These are phyloP conservation scores for Bryconaethiops microstoma DNA, from an alignment of 2,797 vertebrate species.

Conservation along the genomic window DNA sequence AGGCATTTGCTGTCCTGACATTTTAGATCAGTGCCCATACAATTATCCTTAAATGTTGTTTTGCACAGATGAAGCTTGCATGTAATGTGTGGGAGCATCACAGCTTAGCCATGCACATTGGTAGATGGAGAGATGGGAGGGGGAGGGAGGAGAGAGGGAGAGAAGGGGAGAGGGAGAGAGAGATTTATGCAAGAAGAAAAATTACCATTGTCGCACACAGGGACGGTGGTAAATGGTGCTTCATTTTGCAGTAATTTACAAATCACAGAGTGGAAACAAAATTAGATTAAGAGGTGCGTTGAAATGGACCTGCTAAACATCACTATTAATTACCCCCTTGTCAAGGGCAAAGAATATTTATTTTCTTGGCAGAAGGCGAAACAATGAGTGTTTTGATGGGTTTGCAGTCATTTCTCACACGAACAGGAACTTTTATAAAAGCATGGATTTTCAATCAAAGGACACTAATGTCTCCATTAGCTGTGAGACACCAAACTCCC, in stretches of 20 bases:
- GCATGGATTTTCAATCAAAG: slow-evolving; percentile 73
- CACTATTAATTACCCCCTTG: slow-evolving; percentile 82
- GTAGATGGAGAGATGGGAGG: slow-evolving; percentile 52
- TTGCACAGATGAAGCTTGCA: slow-evolving; percentile 68
- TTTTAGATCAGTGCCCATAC: slow-evolving; percentile 75
- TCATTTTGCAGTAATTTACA: slow-evolving; percentile 84
- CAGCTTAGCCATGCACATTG: slow-evolving; percentile 62
- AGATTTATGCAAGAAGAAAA: slow-evolving; percentile 77
- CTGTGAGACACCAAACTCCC: slow-evolving; percentile 69
- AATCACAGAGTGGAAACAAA: slow-evolving; percentile 83
- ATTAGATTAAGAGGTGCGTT: slow-evolving; percentile 84
- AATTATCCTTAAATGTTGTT: slow-evolving; percentile 68
- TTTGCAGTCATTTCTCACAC: slow-evolving; percentile 73
- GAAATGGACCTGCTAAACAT: slow-evolving; percentile 83
- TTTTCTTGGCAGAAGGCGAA: slow-evolving; percentile 75
- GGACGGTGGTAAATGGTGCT: slow-evolving; percentile 82
- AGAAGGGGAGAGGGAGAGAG: slow-evolving; percentile 34
- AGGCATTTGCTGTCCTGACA: slow-evolving; percentile 77
- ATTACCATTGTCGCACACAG: slow-evolving; percentile 75
- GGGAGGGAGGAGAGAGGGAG: slow-evolving; percentile 63
- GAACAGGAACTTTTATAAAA: slow-evolving; percentile 60
- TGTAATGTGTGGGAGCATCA: slow-evolving; percentile 70
- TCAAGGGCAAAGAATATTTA: slow-evolving; percentile 78
- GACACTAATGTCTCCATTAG: slow-evolving; percentile 76
- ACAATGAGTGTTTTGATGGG: slow-evolving; percentile 71